A percentile compares a stretch with the other conserved stretches of the same genome.
Conservation (phyloP, 1,140 invertebrate species). For the Papilio polyxenes region DNA sequence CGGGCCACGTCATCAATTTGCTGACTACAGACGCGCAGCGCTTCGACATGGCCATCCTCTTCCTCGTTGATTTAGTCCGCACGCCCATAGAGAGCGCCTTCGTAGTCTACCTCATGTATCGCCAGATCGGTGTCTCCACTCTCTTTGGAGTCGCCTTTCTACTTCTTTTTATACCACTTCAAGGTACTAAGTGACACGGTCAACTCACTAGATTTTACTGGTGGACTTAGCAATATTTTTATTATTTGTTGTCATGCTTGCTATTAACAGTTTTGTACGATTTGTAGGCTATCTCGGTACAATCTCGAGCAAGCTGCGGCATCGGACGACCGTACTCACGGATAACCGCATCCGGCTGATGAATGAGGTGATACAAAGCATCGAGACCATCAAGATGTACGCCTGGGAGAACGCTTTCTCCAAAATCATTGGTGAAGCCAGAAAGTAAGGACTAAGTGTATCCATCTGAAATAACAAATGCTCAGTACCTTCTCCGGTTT, state of each 20-base stretch:
- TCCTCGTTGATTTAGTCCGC: conserved; percentile 86
- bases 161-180: conserved; percentile 91
- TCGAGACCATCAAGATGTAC: conserved; percentile 94
- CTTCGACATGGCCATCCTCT: conserved; percentile 85
- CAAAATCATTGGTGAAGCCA: conserved; percentile 82
- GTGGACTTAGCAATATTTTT: no score
- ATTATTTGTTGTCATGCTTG: no score
- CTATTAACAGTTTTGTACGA: background rate
- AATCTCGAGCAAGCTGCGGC: conserved; percentile 82
- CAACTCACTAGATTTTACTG: background rate
- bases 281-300: conserved; percentile 85
- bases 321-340: conserved; percentile 82
- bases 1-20: conserved; percentile 93
- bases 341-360: conserved; percentile 92
- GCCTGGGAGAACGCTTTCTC: conserved; percentile 93
- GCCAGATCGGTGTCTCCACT: conserved; percentile 85
- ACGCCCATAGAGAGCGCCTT: conserved; percentile 89
- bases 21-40: conserved; percentile 91
- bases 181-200: conserved; percentile 80
- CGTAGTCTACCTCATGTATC: conserved; percentile 88
- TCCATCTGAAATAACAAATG: background rate
- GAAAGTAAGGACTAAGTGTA: conserved; percentile 60
- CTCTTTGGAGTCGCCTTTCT: conserved; percentile 89
- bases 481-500: background rate
- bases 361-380: conserved; percentile 91